Evolutionary conservation across 1,140 invertebrate genomes (phyloP).

Genomic region (Daktulosphaira vitifoliae): DNA sequence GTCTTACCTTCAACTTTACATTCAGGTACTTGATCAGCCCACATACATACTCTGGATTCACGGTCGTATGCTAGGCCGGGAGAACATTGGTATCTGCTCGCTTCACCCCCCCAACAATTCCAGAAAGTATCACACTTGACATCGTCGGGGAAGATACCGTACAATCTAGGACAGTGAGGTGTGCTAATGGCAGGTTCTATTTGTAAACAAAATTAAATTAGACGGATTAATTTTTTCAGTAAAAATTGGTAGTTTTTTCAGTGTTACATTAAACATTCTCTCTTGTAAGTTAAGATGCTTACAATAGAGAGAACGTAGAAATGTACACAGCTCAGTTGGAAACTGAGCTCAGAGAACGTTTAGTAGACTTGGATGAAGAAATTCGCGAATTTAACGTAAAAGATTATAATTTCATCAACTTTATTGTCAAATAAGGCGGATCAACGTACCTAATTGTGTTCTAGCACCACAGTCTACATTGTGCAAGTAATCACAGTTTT

Average conservation of each 20-base stretch:
- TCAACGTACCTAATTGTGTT: slow-evolving; percentile 58
- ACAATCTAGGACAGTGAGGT: slow-evolving; percentile 73
- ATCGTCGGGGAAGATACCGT: slow-evolving; percentile 86
- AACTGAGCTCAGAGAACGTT: too few relatives aligned
- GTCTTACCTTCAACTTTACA: slow-evolving; percentile 71
- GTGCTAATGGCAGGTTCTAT: slow-evolving; percentile 76
- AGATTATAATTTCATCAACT: too few relatives aligned
- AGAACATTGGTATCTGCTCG: slow-evolving; percentile 85
- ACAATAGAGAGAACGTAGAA: too few relatives aligned
- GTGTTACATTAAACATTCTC: too few relatives aligned
- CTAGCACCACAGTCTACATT: slow-evolving; percentile 90
- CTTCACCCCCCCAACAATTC: slow-evolving; percentile 93
- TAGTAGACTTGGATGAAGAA: too few relatives aligned
- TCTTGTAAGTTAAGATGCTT: too few relatives aligned
- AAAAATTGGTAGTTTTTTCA: too few relatives aligned
- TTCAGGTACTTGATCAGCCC: slow-evolving; percentile 86
- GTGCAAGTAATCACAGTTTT: slow-evolving; percentile 92
- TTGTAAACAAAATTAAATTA: too few relatives aligned
- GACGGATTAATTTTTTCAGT: too few relatives aligned
- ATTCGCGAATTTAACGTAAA: too few relatives aligned
- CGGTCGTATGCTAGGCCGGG: slow-evolving; percentile 88
- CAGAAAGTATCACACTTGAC: slow-evolving; percentile 87
- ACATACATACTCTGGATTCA: slow-evolving; percentile 86
- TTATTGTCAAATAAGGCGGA: too few relatives aligned
- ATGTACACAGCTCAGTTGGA: too few relatives aligned